Percentiles rank a stretch among this genome's conserved stretches.
These are phyloP conservation scores for Tautogolabrus adspersus DNA, from an alignment of 2,113 vertebrate genomes.

Conservation along the genomic window DNA sequence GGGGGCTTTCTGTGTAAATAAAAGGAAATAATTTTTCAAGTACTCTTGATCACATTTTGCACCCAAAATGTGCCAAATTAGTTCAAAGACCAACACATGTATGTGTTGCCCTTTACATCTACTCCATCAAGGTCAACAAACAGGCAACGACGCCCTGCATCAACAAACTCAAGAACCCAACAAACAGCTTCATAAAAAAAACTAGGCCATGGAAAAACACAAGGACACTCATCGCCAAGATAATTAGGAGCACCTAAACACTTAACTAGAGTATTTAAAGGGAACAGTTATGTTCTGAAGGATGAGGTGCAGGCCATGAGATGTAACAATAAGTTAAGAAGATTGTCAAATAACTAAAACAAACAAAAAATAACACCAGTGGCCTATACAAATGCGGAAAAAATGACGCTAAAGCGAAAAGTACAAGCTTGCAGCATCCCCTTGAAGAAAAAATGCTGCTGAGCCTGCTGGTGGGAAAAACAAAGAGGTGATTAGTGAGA, in stretches of 20 bases:
- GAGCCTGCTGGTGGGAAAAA: no score
- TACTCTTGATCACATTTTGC: background rate
- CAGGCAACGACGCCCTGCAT: slow-evolving; percentile 1
- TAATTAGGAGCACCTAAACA: background rate
- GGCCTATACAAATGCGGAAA: no score
- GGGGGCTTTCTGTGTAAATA: no score
- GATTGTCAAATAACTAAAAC: no score
- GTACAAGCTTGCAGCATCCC: no score
- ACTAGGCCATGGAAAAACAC: background rate
- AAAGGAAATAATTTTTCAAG: background rate
- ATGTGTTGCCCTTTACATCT: background rate
- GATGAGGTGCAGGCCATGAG: background rate
- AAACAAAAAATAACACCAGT: no score
- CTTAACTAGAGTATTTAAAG: background rate
- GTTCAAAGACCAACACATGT: background rate
- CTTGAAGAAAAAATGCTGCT: no score
- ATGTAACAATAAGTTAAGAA: no score
- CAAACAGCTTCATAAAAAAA: background rate
- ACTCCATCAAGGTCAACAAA: slow-evolving; percentile 9
- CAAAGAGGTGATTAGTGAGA: no score
- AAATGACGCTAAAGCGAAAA: no score
- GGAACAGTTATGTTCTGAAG: background rate
- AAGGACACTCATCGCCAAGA: background rate
- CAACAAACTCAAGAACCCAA: background rate
- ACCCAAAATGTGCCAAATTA: background rate